Evolutionary conservation across 2,797 vertebrate genomes (phyloP).

Genomic region (Cuculus canorus): DNA sequence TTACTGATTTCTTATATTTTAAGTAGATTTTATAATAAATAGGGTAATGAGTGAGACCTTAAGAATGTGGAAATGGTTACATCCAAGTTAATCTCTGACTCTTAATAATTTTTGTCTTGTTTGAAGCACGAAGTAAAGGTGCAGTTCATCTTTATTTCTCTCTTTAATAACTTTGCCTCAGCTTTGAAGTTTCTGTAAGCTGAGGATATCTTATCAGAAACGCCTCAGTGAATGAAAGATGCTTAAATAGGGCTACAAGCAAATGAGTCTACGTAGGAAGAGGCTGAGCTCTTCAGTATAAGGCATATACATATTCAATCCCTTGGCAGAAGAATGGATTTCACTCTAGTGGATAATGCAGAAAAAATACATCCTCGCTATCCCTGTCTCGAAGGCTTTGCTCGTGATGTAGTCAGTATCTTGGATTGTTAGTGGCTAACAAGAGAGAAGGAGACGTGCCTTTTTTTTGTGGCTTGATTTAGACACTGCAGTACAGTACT

Average conservation of each 20-base stretch:
- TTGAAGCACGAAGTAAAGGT: slow-evolving; percentile 63
- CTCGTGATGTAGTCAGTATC: slow-evolving; percentile 13
- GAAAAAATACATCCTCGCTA: slow-evolving; percentile 51
- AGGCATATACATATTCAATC: slow-evolving; percentile 57
- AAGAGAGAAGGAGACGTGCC: neutral
- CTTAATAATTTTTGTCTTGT: slow-evolving; percentile 43
- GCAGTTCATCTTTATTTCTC: slow-evolving; percentile 13
- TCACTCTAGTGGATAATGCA: slow-evolving; percentile 42
- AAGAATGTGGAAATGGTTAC: neutral
- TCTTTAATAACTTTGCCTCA: slow-evolving; percentile 42
- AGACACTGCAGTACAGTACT: neutral
- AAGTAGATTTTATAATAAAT: slow-evolving; percentile 25
- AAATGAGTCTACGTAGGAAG: slow-evolving; percentile 42
- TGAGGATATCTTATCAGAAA: slow-evolving; percentile 65
- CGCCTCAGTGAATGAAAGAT: slow-evolving; percentile 33
- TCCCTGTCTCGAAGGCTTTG: slow-evolving; percentile 40
- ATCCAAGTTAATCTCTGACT: slow-evolving; percentile 18
- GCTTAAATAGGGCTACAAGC: slow-evolving; percentile 38
- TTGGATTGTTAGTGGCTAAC: slow-evolving; percentile 23
- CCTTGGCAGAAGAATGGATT: slow-evolving; percentile 52
- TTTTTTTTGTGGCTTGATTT: neutral
- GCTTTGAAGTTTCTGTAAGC: slow-evolving; percentile 71
- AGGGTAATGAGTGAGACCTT: neutral
- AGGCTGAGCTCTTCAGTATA: slow-evolving; percentile 39
- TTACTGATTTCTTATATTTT: neutral